Base-by-base conservation (phyloP, 2,797 vertebrate species). In the Sternotherus odoratus region DNA sequence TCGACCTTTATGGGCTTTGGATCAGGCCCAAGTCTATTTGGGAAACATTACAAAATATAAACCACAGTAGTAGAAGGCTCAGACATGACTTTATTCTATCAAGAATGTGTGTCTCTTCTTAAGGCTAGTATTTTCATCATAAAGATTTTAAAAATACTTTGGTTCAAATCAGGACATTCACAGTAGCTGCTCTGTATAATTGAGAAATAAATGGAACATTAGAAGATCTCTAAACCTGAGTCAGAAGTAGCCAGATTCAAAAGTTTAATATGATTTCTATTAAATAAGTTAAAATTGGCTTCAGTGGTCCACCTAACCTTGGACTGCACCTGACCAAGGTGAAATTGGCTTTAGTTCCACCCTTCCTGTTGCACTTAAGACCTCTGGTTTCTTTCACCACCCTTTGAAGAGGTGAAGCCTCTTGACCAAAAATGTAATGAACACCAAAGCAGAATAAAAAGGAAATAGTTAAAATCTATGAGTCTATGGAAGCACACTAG, bases 401-500 rank as follows among this genome's bases (percentile, higher is more conserved):
- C 54, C 33, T 1, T 48, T 94, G 91, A 86, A 93, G 93, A 93
- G 85, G 53, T 79, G 83, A 86, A 86, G 30, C 54, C 53, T 94
- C 83, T 96, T 93, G 89, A 95, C 89, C 39, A 21, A 57, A 50
- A 43, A 92, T 0, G 0, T 86, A 95, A 88, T 91, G 94, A 95
- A 95, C 94, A 91, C 87, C 84, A 60, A 84, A 92, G 81, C 80
- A 96, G 79, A 79, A 94, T 83, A 43, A 56, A 57, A 84, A 79
- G 89, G 89, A 96, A 97, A 95, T 78, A 89, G 63, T 23, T 66
- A 66, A 66, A n/a, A 17, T 66, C 63, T 69, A 36, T 21, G 63
- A 69, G 57, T 60, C 57, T 60, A 60, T 60, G 90, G 93, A 96
- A 93, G 88, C 85, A 78, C 51, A 57, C 49, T 91, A 82, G 87